Conservation (phyloP, 2,113 vertebrate genomes). For the Pollachius pollachius region DNA sequence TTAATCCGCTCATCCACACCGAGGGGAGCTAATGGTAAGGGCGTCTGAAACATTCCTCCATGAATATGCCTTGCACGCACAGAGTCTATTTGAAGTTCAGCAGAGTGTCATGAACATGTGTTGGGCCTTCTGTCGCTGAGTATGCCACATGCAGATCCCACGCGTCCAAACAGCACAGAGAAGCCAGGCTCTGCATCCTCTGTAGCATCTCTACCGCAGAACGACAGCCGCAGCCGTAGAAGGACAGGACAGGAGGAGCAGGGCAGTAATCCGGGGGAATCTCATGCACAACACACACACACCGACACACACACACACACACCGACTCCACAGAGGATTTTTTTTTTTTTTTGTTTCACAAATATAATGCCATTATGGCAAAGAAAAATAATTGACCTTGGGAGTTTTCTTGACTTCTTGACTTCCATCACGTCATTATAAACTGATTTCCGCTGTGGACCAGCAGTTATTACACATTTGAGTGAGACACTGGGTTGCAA, state of each 20-base stretch:
- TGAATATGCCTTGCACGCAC: slow-evolving; percentile 4
- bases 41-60: slow-evolving; percentile 4
- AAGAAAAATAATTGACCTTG: too few species aligned
- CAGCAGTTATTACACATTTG: too few species aligned
- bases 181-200: slow-evolving; percentile 5
- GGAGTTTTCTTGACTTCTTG: too few species aligned
- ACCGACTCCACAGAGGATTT: too few species aligned
- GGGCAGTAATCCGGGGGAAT: too few species aligned
- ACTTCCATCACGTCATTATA: too few species aligned
- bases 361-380: too few species aligned
- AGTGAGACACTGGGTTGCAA: too few species aligned
- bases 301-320: too few species aligned
- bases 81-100: not conserved
- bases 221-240: not conserved
- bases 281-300: not conserved
- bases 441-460: too few species aligned
- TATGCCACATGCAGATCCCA: slow-evolving; percentile 17
- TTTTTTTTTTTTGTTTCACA: too few species aligned
- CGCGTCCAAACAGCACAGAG: not conserved
- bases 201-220: not conserved
- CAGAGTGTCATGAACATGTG: slow-evolving; percentile 31
- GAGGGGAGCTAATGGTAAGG: not conserved
- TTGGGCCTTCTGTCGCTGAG: slow-evolving; percentile 34
- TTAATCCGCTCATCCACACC: too few species aligned
- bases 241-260: not conserved